These are phyloP conservation scores for Drosophila greeni DNA, from an alignment of 2,888 invertebrate species.

Conservation along the genomic window DNA sequence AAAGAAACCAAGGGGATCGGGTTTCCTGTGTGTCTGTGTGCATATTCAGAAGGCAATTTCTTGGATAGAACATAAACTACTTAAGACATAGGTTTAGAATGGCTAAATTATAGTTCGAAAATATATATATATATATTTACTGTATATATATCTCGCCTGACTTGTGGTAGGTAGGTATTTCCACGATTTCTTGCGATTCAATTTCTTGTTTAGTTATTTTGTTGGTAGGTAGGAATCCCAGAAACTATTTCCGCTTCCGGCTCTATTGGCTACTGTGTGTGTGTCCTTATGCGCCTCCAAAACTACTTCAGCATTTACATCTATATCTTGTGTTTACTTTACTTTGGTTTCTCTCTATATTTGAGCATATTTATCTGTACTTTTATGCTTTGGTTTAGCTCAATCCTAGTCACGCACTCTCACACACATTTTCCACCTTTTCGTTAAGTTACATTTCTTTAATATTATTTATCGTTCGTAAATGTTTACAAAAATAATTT, in stretches of 20 bases:
- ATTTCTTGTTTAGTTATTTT: neutral
- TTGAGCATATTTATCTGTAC: constrained; percentile 31
- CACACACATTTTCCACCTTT: constrained; percentile 9
- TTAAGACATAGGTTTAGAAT: constrained; percentile 22
- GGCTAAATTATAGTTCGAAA: constrained; percentile 33
- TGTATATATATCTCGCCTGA: constrained; percentile 5
- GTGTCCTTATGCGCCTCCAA: constrained; percentile 13
- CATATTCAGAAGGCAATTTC: constrained; percentile 64
- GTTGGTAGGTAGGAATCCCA: constrained; percentile 40
- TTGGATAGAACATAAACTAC: constrained; percentile 48
- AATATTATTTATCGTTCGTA: constrained; percentile 54
- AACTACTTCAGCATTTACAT: constrained; percentile 27
- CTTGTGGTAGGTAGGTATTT: constrained; percentile 37
- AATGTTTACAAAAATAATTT: constrained; percentile 72
- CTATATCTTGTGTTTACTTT: constrained; percentile 15
- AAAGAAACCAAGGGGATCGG: constrained; percentile 1
- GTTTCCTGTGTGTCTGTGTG: constrained; percentile 27
- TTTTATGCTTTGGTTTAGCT: constrained; percentile 12
- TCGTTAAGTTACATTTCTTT: constrained; percentile 5
- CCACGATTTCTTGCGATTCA: neutral
- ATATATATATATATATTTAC: constrained; percentile 10
- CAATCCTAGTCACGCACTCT: constrained; percentile 23
- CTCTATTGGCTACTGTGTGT: constrained; percentile 25
- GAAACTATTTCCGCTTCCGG: constrained; percentile 15
- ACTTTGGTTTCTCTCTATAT: constrained; percentile 4